phyloP scores from a whole-genome alignment of 2,888 invertebrate species.

The Cinara cedri region DNA sequence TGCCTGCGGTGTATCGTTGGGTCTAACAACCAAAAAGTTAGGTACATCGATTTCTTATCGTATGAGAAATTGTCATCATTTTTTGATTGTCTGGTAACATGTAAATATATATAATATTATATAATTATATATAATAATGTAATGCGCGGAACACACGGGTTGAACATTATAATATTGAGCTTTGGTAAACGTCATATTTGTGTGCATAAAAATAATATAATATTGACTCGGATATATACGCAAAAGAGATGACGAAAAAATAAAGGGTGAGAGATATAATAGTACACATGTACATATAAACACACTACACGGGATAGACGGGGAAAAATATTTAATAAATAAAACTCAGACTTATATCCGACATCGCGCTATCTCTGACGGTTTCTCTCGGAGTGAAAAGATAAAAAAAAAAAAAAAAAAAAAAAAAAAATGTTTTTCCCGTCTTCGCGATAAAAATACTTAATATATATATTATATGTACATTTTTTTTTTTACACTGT shows the following conservation, averaged over 20 bases:
- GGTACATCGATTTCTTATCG: neutral
- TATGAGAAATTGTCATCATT: neutral
- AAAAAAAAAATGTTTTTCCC: neutral
- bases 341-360: conserved; percentile 51
- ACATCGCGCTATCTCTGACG: neutral
- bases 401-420: conserved; percentile 10
- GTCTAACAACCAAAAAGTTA: neutral
- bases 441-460: too few relatives aligned
- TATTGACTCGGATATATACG: neutral
- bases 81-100: neutral
- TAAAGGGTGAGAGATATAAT: too few relatives aligned
- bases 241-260: neutral
- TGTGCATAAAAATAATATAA: neutral
- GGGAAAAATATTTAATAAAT: conserved; percentile 12
- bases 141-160: conserved; percentile 31
- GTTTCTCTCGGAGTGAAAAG: conserved; percentile 28
- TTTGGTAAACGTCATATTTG: conserved; percentile 20
- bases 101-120: too few relatives aligned
- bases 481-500: too few relatives aligned
- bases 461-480: too few relatives aligned
- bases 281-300: too few relatives aligned
- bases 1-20: too few relatives aligned
- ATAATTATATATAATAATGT: neutral
- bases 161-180: conserved; percentile 40
- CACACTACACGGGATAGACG: neutral